Evolutionary conservation across 2,113 vertebrate genomes (phyloP).

Genomic region (Melospiza melodia): DNA sequence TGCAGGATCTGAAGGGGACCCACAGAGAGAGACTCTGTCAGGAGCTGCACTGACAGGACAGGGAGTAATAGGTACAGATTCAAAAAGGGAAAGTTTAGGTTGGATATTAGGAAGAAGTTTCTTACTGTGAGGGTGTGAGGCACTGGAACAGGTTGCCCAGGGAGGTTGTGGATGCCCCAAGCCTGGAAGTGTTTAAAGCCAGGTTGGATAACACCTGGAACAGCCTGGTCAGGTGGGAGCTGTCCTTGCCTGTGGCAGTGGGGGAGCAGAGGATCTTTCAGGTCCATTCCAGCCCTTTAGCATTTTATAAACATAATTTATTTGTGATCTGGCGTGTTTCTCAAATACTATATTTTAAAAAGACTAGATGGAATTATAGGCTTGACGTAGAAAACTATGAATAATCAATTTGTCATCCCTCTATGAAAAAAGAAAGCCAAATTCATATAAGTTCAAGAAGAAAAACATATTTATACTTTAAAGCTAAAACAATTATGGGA

Average conservation of each 20-base stretch:
- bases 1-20: neutral
- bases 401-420: neutral
- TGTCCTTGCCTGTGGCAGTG: neutral
- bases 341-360: neutral
- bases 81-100: neutral
- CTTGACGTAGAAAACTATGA: neutral
- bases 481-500: neutral
- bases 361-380: neutral
- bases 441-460: neutral
- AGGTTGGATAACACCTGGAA: neutral
- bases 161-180: neutral
- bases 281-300: neutral
- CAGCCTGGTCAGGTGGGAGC: neutral
- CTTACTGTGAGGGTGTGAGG: neutral
- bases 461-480: neutral
- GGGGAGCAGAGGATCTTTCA: neutral
- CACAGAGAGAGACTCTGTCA: neutral
- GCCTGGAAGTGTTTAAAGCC: neutral
- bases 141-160: neutral
- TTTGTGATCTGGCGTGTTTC: neutral
- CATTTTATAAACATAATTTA: neutral
- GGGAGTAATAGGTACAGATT: neutral
- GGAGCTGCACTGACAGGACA: neutral
- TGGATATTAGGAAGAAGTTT: neutral
- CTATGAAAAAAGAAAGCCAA: neutral